Evolutionary conservation across 64 coral and sea anemone species (phyloP).

Genomic region (Montipora capricornis): DNA sequence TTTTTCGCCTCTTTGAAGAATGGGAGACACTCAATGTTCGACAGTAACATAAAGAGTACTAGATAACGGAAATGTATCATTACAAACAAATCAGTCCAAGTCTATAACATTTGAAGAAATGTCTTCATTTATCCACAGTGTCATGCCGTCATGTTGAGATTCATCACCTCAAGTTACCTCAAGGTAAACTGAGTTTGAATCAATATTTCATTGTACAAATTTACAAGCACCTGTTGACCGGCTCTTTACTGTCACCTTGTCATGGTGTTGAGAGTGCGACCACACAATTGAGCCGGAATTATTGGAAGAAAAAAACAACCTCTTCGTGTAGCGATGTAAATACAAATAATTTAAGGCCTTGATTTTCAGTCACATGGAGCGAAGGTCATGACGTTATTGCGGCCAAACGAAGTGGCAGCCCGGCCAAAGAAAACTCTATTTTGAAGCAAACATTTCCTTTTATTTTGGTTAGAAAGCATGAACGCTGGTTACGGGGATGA

Average conservation of each 20-base stretch:
- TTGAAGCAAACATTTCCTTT: too few relatives aligned
- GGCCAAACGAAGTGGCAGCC: too few relatives aligned
- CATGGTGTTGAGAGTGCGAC: neutral
- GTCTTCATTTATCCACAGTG: neutral
- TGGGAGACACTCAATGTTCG: neutral
- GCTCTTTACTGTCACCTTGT: neutral
- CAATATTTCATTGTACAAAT: constrained; percentile 20
- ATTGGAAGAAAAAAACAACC: too few relatives aligned
- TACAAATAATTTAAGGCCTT: too few relatives aligned
- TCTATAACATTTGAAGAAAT: neutral
- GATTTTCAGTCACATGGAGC: too few relatives aligned
- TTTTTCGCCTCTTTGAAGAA: constrained; percentile 1
- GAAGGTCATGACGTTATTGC: too few relatives aligned
- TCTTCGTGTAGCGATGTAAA: too few relatives aligned
- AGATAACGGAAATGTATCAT: neutral
- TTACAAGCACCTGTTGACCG: constrained; percentile 11
- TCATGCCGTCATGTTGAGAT: neutral
- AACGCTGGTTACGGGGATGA: too few relatives aligned
- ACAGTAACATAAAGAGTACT: neutral
- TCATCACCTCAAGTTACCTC: neutral
- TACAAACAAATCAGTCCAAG: neutral
- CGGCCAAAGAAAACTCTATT: too few relatives aligned
- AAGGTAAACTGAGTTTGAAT: neutral
- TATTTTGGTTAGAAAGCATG: too few relatives aligned
- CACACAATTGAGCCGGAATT: too few relatives aligned